Evolutionary conservation across 2,888 invertebrate species (phyloP).

Genomic region (Acanthoscelides obtectus): DNA sequence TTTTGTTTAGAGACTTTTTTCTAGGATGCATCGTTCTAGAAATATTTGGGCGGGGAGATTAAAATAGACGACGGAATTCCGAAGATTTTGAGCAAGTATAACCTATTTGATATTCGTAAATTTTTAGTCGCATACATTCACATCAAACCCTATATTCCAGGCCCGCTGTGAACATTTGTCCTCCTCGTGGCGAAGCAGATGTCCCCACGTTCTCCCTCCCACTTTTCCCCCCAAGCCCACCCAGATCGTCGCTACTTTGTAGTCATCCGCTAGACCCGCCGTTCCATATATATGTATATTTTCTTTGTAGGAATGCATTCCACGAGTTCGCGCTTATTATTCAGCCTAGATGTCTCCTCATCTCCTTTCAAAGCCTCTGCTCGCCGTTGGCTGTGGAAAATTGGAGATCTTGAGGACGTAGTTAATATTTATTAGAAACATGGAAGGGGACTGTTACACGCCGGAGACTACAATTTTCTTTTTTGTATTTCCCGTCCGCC

Average conservation of each 20-base stretch:
- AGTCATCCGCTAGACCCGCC: not conserved
- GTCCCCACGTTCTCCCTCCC: not conserved
- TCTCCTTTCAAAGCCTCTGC: not conserved
- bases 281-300: conserved; percentile 2
- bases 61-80: no score
- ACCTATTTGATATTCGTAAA: no score
- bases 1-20: no score
- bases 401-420: not conserved
- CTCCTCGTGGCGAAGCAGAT: not conserved
- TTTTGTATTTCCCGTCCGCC: not conserved
- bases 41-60: no score
- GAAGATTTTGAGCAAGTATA: no score
- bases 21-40: no score
- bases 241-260: not conserved
- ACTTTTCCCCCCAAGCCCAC: not conserved
- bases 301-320: not conserved
- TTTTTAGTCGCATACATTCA: no score
- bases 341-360: not conserved
- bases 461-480: not conserved
- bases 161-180: not conserved
- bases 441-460: not conserved
- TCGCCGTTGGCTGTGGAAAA: not conserved
- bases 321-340: conserved; percentile 3
- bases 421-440: conserved; percentile 3
- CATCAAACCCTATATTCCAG: no score